Conservation (phyloP, 2,888 invertebrate species). For the Ashinkailepas kermadecensis region DNA sequence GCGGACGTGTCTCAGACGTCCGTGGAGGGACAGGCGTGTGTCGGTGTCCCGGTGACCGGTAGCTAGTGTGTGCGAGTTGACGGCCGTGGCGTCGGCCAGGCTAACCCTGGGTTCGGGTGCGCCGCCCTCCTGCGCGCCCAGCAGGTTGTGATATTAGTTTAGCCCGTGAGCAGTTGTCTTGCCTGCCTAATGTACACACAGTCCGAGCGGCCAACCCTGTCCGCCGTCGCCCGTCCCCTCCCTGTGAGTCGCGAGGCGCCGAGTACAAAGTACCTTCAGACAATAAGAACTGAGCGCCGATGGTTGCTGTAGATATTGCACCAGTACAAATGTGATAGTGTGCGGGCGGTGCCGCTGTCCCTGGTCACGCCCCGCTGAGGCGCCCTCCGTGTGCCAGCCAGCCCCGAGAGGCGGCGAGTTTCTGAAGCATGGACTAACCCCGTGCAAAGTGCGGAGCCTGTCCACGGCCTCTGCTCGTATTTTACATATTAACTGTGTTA, state of each 20-base stretch:
- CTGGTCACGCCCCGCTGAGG: too few relatives aligned
- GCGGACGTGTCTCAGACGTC: not conserved
- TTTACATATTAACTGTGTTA: conserved; percentile 22
- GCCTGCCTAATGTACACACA: not conserved
- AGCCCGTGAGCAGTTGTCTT: not conserved
- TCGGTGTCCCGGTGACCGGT: not conserved
- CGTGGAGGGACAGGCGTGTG: not conserved
- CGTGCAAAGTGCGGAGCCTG: not conserved
- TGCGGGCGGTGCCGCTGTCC: not conserved
- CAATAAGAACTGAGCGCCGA: not conserved
- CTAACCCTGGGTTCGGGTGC: not conserved
- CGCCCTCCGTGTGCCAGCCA: not conserved
- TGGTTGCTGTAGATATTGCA: conserved; percentile 4
- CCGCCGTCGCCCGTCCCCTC: not conserved
- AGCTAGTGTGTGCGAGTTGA: not conserved
- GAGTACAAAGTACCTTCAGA: conserved; percentile 14
- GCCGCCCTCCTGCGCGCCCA: not conserved
- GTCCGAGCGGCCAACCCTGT: too few relatives aligned
- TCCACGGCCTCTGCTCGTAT: not conserved
- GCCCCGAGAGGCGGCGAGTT: not conserved
- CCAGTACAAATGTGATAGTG: conserved; percentile 11
- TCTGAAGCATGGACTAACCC: not conserved
- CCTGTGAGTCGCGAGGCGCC: not conserved
- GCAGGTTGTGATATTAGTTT: conserved; percentile 21
- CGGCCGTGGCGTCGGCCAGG: not conserved